Conservation (phyloP, 2,113 vertebrate genomes). For the Chaetura pelagica region DNA sequence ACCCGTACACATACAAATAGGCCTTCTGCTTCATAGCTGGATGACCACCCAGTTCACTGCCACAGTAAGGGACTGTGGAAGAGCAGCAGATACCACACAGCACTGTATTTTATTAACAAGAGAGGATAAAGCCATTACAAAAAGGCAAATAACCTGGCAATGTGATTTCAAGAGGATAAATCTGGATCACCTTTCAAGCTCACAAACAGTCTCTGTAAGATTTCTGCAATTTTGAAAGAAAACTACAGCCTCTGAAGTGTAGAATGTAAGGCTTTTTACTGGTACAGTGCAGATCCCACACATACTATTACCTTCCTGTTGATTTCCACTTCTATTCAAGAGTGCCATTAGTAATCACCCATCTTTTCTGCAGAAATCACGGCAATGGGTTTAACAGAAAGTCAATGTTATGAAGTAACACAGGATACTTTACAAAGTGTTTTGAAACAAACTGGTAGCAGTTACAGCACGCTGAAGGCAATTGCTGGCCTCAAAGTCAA, state of each 20-base stretch:
- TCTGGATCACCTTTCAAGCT: neutral
- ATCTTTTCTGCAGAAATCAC: neutral
- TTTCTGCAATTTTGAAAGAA: neutral
- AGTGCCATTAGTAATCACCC: neutral
- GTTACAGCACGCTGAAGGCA: neutral
- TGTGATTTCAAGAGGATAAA: neutral
- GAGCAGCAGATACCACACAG: neutral
- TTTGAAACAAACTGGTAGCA: neutral
- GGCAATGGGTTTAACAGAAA: neutral
- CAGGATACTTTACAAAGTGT: neutral
- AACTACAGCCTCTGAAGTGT: neutral
- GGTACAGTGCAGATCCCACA: neutral
- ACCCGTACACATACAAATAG: neutral
- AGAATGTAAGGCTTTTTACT: neutral
- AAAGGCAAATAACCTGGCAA: neutral
- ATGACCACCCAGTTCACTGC: neutral
- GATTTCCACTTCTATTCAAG: neutral
- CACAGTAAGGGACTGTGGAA: neutral
- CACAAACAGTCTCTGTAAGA: neutral
- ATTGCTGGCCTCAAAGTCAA: neutral
- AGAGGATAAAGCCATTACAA: neutral
- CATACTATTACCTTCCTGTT: neutral
- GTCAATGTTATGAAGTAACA: neutral
- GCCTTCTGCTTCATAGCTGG: neutral
- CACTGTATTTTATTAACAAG: neutral